These are phyloP conservation scores for Coelinius sp. DNA, from an alignment of 2,888 invertebrate species.

Conservation along the genomic window DNA sequence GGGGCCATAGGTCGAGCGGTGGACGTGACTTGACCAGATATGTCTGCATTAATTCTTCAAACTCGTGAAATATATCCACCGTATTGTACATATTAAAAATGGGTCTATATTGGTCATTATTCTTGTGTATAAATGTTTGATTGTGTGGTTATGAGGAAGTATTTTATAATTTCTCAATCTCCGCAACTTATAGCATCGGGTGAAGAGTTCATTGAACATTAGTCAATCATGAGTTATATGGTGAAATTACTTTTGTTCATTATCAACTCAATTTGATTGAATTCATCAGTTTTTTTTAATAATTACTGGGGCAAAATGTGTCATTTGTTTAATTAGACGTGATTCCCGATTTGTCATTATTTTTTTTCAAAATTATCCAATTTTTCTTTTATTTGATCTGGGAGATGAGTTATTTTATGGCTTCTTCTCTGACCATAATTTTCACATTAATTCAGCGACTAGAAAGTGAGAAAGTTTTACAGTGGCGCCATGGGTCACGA, in stretches of 20 bases:
- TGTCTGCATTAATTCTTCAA: conserved; percentile 43
- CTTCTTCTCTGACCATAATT: not conserved
- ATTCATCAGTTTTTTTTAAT: not conserved
- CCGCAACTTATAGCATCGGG: not conserved
- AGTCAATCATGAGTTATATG: not conserved
- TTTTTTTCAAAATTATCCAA: not conserved
- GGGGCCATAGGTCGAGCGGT: conserved; percentile 43
- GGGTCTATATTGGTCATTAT: not conserved
- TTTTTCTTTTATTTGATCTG: not conserved
- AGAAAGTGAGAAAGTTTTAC: conserved; percentile 31
- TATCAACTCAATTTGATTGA: no score
- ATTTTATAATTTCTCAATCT: not conserved
- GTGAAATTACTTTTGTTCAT: no score
- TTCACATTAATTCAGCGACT: not conserved
- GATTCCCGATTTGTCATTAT: not conserved
- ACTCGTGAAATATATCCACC: conserved; percentile 22
- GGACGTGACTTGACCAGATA: conserved; percentile 48
- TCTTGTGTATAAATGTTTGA: not conserved
- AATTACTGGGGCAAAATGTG: not conserved
- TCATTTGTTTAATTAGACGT: not conserved
- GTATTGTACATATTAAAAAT: not conserved
- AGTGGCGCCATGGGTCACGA: conserved; percentile 22
- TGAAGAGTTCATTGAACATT: not conserved
- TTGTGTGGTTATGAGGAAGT: conserved; percentile 14
- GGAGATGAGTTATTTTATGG: not conserved